These are phyloP conservation scores for Nixonia krombeini DNA, from an alignment of 1,140 invertebrate species.

Conservation along the genomic window DNA sequence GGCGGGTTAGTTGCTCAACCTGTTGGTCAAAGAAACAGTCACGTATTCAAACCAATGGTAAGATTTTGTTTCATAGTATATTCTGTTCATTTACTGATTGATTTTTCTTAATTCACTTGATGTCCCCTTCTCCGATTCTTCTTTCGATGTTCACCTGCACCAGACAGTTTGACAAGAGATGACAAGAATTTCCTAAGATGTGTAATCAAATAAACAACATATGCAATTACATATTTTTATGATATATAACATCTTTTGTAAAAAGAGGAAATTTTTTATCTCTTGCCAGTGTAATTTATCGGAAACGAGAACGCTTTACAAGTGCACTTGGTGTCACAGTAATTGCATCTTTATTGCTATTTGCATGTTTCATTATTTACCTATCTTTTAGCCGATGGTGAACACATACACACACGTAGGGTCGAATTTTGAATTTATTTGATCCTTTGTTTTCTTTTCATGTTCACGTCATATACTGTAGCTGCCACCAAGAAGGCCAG, in stretches of 20 bases:
- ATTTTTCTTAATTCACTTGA: background rate
- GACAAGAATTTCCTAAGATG: background rate
- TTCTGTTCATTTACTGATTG: no score
- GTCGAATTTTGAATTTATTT: conserved; percentile 64
- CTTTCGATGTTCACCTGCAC: conserved; percentile 34
- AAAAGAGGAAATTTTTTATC: background rate
- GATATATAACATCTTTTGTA: no score
- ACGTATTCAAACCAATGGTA: conserved; percentile 89
- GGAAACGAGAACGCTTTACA: background rate
- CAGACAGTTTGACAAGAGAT: conserved; percentile 16
- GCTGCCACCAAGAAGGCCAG: conserved; percentile 86
- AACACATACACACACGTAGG: conserved; percentile 37
- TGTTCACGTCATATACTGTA: conserved; percentile 75
- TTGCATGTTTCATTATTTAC: conserved; percentile 33
- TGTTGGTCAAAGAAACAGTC: conserved; percentile 81
- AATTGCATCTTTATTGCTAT: conserved; percentile 46
- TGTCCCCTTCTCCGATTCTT: conserved; percentile 7
- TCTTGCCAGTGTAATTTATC: conserved; percentile 10
- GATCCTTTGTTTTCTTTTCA: conserved; percentile 71
- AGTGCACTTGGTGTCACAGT: conserved; percentile 25
- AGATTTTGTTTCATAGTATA: conserved; percentile 51
- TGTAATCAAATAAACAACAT: no score
- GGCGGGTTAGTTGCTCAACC: conserved; percentile 65
- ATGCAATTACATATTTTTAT: no score
- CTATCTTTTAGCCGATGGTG: conserved; percentile 21